Evolutionary conservation across 2,888 invertebrate species (phyloP).

Genomic region (Hydropsyche betteni): DNA sequence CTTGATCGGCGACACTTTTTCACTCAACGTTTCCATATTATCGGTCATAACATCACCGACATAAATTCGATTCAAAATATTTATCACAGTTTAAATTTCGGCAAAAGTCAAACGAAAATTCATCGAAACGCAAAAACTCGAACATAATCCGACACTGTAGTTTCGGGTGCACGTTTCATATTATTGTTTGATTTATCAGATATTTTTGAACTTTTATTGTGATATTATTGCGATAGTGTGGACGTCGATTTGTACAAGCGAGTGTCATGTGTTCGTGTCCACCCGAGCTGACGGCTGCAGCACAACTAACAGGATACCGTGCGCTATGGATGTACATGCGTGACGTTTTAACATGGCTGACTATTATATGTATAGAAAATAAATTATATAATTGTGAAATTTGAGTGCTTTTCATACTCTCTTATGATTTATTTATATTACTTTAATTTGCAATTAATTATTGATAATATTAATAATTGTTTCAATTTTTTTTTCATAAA

Average conservation of each 20-base stretch:
- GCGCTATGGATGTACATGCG: conserved; percentile 12
- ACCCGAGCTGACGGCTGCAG: conserved; percentile 18
- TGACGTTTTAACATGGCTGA: conserved; percentile 36
- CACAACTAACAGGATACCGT: conserved; percentile 27
- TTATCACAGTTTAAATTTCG: neutral
- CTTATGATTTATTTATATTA: too few relatives aligned
- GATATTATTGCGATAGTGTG: neutral
- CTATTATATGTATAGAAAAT: neutral
- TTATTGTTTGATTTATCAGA: neutral
- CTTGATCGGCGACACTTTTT: conserved; percentile 33
- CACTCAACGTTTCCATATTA: conserved; percentile 27
- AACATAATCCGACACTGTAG: neutral
- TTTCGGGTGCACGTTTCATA: neutral
- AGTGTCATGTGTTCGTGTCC: conserved; percentile 5
- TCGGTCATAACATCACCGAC: neutral
- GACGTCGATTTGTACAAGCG: neutral
- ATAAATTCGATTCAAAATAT: neutral
- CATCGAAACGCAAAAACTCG: neutral
- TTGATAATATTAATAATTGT: too few relatives aligned
- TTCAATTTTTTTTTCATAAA: too few relatives aligned
- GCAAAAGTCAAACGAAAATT: conserved; percentile 1
- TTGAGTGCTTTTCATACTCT: too few relatives aligned
- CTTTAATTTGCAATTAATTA: too few relatives aligned
- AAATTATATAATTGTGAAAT: too few relatives aligned
- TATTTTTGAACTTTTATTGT: neutral